Evolutionary conservation across 2,113 vertebrate species (phyloP).

Genomic region (Gorilla gorilla): DNA sequence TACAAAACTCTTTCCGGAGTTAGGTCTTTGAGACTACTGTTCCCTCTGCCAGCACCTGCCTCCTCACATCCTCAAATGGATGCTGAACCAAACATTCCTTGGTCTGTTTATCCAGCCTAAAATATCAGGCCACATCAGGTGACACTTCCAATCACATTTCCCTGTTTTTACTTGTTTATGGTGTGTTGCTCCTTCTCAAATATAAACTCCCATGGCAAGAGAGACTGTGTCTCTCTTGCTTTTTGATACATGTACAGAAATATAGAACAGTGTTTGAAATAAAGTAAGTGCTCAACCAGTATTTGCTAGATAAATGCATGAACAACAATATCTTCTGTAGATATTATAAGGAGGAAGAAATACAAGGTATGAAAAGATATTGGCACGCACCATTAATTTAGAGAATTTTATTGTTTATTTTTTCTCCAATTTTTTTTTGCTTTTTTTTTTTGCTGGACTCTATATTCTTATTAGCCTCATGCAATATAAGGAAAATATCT

Average conservation of each 20-base stretch:
- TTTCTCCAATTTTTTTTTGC: not conserved
- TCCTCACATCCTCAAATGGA: not conserved
- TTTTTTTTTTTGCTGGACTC: not conserved
- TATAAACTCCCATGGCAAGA: not conserved
- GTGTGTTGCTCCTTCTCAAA: not conserved
- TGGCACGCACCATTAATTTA: not conserved
- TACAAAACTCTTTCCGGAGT: not conserved
- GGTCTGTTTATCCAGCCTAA: not conserved
- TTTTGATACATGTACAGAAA: not conserved
- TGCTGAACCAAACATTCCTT: not conserved
- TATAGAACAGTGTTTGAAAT: not conserved
- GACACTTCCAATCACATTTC: not conserved
- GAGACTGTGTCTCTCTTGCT: not conserved
- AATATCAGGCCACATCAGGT: not conserved
- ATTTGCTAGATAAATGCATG: not conserved
- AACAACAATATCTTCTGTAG: not conserved
- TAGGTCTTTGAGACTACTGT: not conserved
- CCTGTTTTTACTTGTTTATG: not conserved
- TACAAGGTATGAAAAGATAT: not conserved
- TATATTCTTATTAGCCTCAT: not conserved
- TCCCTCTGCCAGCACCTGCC: not conserved
- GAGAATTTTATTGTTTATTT: not conserved
- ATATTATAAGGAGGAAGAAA: not conserved
- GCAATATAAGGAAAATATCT: conserved; percentile 10
- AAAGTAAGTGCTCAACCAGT: not conserved